Percentiles rank a stretch among this genome's conserved stretches.
Evolutionary conservation across 2,113 vertebrate species (phyloP).

Genomic region (Aspidoscelis tigris): DNA sequence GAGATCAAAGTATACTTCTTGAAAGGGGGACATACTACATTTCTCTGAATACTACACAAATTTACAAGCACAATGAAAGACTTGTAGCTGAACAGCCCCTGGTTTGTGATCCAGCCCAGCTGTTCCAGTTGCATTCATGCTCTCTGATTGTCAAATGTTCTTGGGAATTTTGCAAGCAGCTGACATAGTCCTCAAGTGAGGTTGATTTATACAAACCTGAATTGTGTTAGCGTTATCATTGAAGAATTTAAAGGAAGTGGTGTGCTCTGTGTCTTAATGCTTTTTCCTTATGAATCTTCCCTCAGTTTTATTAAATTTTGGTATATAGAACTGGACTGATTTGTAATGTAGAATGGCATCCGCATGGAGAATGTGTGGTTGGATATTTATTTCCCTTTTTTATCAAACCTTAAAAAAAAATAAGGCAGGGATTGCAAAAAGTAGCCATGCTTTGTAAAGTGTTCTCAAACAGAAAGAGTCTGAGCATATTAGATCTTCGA

Average conservation of each 20-base stretch:
- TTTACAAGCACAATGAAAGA: constrained; percentile 51
- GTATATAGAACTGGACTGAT: neutral
- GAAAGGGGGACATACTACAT: constrained; percentile 14
- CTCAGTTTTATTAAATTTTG: neutral
- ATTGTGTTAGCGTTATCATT: constrained; percentile 42
- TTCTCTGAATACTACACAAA: constrained; percentile 27
- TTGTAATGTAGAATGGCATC: neutral
- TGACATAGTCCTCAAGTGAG: constrained; percentile 62
- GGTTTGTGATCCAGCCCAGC: constrained; percentile 54
- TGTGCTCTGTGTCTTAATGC: constrained; percentile 25
- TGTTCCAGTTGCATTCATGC: constrained; percentile 48
- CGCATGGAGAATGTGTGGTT: neutral
- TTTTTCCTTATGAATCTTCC: neutral
- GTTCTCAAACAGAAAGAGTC: neutral
- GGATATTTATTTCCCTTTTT: neutral
- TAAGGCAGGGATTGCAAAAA: neutral
- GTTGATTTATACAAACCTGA: constrained; percentile 62
- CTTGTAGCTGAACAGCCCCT: constrained; percentile 48
- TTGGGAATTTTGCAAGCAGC: constrained; percentile 56
- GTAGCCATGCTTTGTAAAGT: neutral
- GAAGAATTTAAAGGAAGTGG: constrained; percentile 43
- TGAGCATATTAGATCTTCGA: neutral
- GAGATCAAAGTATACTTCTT: constrained; percentile 26
- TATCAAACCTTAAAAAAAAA: neutral
- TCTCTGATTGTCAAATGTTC: constrained; percentile 18